phyloP scores from a whole-genome alignment of 2,888 invertebrate species.

The Bombylius major region DNA sequence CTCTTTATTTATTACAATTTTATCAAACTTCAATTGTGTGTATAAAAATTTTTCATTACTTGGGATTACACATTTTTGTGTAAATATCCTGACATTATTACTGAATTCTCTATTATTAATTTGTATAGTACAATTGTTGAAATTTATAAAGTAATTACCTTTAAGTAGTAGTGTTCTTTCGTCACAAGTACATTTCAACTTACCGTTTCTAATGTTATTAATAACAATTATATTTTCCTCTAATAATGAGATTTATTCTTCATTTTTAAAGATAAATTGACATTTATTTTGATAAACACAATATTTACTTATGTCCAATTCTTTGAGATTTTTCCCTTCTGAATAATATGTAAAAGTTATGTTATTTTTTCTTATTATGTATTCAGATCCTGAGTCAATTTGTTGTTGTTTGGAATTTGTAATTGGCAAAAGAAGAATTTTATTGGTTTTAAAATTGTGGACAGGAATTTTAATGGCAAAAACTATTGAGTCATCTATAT shows the following conservation, averaged over 20 bases:
- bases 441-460: slow-evolving; percentile 4
- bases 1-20: background rate
- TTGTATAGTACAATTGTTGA: background rate
- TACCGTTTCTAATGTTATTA: no score
- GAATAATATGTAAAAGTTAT: background rate
- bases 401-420: background rate
- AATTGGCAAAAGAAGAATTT: background rate
- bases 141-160: slow-evolving; percentile 1
- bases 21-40: background rate
- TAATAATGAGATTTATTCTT: background rate
- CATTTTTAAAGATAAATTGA: background rate
- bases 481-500: no score
- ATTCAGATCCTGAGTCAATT: slow-evolving; percentile 5
- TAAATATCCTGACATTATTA: background rate
- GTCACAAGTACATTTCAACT: no score
- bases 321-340: no score
- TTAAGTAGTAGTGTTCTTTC: background rate
- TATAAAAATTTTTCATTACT: background rate
- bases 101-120: background rate
- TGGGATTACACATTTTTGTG: background rate
- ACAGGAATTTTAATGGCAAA: no score
- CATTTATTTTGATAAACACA: background rate
- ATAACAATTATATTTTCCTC: no score
- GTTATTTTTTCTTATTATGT: background rate
- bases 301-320: background rate